phyloP scores from a whole-genome alignment of 1,140 invertebrate genomes.

The Lordiphosa stackelbergi region DNA sequence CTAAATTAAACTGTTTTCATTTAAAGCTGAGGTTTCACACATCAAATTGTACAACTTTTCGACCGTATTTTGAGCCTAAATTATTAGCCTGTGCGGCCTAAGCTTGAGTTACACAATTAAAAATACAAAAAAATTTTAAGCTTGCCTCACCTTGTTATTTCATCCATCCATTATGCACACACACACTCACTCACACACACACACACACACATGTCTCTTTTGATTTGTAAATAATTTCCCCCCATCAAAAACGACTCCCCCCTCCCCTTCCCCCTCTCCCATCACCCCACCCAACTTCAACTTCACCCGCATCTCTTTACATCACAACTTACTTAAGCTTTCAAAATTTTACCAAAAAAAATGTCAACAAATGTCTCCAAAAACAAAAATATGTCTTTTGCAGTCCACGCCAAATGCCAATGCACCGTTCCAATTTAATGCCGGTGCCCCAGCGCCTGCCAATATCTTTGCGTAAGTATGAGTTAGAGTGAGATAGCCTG shows the following conservation, averaged over 20 bases:
- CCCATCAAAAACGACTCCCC: neutral
- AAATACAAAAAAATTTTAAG: too few species aligned
- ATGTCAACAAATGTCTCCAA: constrained; percentile 30
- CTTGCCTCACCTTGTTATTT: too few species aligned
- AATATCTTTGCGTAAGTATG: constrained; percentile 72
- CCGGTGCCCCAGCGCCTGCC: constrained; percentile 48
- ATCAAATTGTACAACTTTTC: too few species aligned
- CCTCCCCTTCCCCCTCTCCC: too few species aligned
- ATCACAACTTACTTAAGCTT: too few species aligned
- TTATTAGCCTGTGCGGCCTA: too few species aligned
- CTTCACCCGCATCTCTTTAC: too few species aligned
- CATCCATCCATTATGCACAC: neutral
- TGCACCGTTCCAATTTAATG: constrained; percentile 63
- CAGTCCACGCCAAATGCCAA: constrained; percentile 57
- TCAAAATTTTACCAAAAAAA: constrained; percentile 35
- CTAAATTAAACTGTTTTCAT: too few species aligned
- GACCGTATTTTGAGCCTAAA: too few species aligned
- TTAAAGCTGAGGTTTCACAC: too few species aligned
- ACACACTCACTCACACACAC: too few species aligned
- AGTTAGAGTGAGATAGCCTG: constrained; percentile 17
- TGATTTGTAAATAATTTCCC: constrained; percentile 7
- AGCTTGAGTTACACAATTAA: too few species aligned
- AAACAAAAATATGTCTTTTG: constrained; percentile 39
- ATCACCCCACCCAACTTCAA: neutral
- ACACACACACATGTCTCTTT: neutral